Conservation (phyloP, 2,888 invertebrate species). For the Hedya salicella region DNA sequence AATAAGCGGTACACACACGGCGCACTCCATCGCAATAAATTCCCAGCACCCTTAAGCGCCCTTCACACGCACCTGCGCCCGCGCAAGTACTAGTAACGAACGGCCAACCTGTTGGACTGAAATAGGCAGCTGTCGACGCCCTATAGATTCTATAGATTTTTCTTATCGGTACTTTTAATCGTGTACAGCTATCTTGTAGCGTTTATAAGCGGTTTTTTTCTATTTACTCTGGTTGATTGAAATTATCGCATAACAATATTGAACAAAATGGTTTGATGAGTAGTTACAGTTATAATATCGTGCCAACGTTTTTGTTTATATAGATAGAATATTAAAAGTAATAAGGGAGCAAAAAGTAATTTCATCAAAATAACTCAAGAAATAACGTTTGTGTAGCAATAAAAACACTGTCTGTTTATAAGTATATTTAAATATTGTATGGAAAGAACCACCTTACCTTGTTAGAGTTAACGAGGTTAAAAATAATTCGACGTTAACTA, state of each 20-base stretch:
- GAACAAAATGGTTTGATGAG: constrained; percentile 5
- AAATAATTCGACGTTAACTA: constrained; percentile 22
- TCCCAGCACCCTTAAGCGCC: constrained; percentile 38
- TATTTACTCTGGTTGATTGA: constrained; percentile 21
- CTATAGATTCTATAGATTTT: constrained; percentile 33
- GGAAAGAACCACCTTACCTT: constrained; percentile 16
- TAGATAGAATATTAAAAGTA: background rate
- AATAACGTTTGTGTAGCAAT: no score
- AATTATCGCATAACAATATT: constrained; percentile 7
- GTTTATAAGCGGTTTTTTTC: no score
- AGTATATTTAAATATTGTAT: background rate
- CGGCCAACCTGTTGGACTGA: constrained; percentile 56
- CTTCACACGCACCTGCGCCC: constrained; percentile 53
- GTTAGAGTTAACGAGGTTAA: constrained; percentile 26
- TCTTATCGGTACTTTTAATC: constrained; percentile 13
- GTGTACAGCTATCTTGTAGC: constrained; percentile 1
- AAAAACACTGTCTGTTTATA: background rate
- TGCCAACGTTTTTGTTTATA: background rate
- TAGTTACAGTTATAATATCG: constrained; percentile 1
- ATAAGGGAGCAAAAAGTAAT: background rate
- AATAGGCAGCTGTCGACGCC: constrained; percentile 63
- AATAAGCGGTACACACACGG: constrained; percentile 25
- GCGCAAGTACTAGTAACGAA: constrained; percentile 31
- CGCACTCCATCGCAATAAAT: constrained; percentile 31
- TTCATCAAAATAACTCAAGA: no score